Evolutionary conservation across 2,113 vertebrate genomes (phyloP).

Genomic region (Tachysurus vachellii): DNA sequence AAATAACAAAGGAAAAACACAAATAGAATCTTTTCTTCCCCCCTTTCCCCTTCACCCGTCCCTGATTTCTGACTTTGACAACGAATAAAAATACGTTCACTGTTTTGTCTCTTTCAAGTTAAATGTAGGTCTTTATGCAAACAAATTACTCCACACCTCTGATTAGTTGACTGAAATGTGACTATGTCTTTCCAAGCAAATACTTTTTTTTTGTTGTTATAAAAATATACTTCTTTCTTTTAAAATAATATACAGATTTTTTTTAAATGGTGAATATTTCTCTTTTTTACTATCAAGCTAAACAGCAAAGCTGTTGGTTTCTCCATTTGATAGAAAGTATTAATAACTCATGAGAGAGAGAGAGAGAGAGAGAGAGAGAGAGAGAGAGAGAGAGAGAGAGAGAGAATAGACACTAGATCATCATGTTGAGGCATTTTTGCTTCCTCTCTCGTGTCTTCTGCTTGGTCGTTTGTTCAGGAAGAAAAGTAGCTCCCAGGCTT

Average conservation of each 20-base stretch:
- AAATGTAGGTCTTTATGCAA: constrained; percentile 65
- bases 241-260: constrained; percentile 76
- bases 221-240: constrained; percentile 79
- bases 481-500: constrained; percentile 56
- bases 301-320: constrained; percentile 72
- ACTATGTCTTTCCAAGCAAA: constrained; percentile 68
- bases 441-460: constrained; percentile 57
- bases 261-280: constrained; percentile 62
- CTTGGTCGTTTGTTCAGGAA: constrained; percentile 44
- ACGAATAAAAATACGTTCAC: constrained; percentile 33
- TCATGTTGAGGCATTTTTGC: constrained; percentile 69
- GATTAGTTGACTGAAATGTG: constrained; percentile 49
- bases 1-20: constrained; percentile 34
- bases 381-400: constrained; percentile 35
- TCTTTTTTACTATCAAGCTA: constrained; percentile 72
- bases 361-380: constrained; percentile 27
- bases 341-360: constrained; percentile 38
- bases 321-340: constrained; percentile 64
- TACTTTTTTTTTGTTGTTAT: constrained; percentile 63
- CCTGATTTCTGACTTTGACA: constrained; percentile 54
- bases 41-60: constrained; percentile 17
- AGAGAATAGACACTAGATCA: constrained; percentile 45
- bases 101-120: constrained; percentile 44
- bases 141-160: constrained; percentile 50
- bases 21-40: constrained; percentile 16